phyloP scores from a whole-genome alignment of 1,140 invertebrate species.

The Mizuhopecten yessoensis region DNA sequence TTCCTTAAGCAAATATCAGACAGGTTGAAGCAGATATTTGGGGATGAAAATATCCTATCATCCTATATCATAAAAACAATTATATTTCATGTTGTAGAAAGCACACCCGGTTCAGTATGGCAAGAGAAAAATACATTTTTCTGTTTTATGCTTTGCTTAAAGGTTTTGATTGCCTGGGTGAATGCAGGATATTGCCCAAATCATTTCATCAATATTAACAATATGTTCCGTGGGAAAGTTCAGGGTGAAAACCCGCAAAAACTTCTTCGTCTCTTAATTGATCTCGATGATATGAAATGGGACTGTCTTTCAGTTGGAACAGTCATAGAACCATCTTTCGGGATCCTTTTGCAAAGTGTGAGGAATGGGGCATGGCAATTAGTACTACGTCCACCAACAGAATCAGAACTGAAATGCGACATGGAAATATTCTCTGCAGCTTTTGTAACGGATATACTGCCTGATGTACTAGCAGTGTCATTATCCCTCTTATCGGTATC shows the following conservation, averaged over 20 bases:
- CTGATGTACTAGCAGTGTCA: too few relatives aligned
- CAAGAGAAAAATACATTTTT: not conserved
- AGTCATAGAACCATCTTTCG: too few relatives aligned
- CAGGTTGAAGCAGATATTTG: not conserved
- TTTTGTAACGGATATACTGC: too few relatives aligned
- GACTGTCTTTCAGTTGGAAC: too few relatives aligned
- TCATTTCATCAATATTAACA: slow-evolving; percentile 50
- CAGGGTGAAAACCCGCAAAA: not conserved
- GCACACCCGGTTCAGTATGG: slow-evolving; percentile 40
- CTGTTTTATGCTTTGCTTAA: slow-evolving; percentile 36
- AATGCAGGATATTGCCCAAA: slow-evolving; percentile 41
- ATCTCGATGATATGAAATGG: too few relatives aligned
- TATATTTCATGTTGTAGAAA: slow-evolving; percentile 47
- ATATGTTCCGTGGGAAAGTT: slow-evolving; percentile 45
- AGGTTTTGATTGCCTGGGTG: slow-evolving; percentile 41
- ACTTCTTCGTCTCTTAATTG: too few relatives aligned
- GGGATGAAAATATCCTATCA: slow-evolving; percentile 31
- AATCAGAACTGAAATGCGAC: too few relatives aligned
- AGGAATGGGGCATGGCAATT: too few relatives aligned
- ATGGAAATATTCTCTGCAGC: too few relatives aligned
- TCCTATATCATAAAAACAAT: slow-evolving; percentile 58
- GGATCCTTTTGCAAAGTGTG: too few relatives aligned
- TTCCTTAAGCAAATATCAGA: not conserved
- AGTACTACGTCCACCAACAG: too few relatives aligned
- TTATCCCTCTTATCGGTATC: too few relatives aligned